Percentiles rank a stretch among this genome's conserved stretches.
phyloP scores from a whole-genome alignment of 2,113 vertebrate species.

The Terrapene triunguis region DNA sequence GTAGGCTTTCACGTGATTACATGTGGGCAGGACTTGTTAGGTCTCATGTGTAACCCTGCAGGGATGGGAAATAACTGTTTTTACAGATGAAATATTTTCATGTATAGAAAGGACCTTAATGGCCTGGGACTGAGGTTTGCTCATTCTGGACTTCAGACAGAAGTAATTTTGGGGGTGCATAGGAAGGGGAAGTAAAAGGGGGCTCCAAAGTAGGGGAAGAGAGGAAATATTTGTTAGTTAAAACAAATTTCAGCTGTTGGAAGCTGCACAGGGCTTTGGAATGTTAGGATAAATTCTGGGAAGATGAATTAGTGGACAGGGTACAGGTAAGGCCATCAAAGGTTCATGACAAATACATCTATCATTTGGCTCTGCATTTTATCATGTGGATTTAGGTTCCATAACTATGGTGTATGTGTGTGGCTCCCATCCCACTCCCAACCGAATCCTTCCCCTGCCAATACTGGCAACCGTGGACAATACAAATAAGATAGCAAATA shows the following conservation, averaged over 20 bases:
- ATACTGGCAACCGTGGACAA: neutral
- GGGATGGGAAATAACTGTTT: neutral
- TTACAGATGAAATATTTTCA: fast-evolving
- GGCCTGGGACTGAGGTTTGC: neutral
- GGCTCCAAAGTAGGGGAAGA: neutral
- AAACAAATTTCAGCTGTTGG: fast-evolving
- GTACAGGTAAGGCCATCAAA: neutral
- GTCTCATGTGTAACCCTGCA: neutral
- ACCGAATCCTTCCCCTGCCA: neutral
- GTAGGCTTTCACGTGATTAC: neutral
- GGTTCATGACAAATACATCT: fast-evolving
- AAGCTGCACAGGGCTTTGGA: neutral
- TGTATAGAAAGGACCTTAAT: neutral
- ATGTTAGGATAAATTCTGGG: neutral
- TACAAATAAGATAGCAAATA: neutral
- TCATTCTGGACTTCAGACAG: neutral
- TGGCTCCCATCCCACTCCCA: neutral
- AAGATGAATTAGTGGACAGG: fast-evolving
- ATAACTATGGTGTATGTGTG: fast-evolving
- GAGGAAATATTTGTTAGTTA: neutral
- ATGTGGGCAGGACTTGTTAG: neutral
- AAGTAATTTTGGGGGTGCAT: neutral
- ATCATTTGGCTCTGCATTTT: neutral
- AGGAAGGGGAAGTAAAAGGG: neutral
- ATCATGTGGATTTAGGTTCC: neutral